A percentile compares a stretch with the other conserved stretches of the same genome.
Conservation (phyloP, 2,888 invertebrate genomes). For the Hydrotaea diabolus region DNA sequence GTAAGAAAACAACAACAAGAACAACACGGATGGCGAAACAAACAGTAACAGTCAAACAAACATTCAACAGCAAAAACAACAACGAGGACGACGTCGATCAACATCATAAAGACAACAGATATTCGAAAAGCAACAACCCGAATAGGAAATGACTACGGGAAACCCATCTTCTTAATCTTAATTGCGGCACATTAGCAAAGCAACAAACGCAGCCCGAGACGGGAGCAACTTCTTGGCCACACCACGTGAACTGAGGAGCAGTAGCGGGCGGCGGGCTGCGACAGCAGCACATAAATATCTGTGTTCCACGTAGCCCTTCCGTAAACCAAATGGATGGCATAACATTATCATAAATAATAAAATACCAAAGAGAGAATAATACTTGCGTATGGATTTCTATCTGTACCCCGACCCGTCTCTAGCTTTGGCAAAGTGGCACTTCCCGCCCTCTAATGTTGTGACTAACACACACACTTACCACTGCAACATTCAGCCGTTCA, state of each 20-base stretch:
- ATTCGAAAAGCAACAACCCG: slow-evolving; percentile 5
- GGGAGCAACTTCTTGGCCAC: not conserved
- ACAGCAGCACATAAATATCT: not conserved
- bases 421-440: not conserved
- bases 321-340: slow-evolving; percentile 78
- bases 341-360: slow-evolving; percentile 80
- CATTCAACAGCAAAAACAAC: not conserved
- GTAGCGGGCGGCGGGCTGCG: not conserved
- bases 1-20: slow-evolving; percentile 11
- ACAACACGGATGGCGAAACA: slow-evolving; percentile 9
- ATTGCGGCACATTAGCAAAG: slow-evolving; percentile 80
- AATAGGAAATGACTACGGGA: slow-evolving; percentile 66
- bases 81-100: not conserved
- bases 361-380: slow-evolving; percentile 68
- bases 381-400: slow-evolving; percentile 15
- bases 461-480: not conserved
- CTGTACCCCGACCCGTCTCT: not conserved
- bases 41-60: not conserved
- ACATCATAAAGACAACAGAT: slow-evolving; percentile 22
- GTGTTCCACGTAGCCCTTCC: not conserved
- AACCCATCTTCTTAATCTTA: slow-evolving; percentile 79
- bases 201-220: not conserved
- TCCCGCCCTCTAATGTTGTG: not conserved
- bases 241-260: not conserved
- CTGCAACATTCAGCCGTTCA: not conserved